Evolutionary conservation across 2,888 invertebrate species (phyloP).

Genomic region (Himalopsyche anomala): DNA sequence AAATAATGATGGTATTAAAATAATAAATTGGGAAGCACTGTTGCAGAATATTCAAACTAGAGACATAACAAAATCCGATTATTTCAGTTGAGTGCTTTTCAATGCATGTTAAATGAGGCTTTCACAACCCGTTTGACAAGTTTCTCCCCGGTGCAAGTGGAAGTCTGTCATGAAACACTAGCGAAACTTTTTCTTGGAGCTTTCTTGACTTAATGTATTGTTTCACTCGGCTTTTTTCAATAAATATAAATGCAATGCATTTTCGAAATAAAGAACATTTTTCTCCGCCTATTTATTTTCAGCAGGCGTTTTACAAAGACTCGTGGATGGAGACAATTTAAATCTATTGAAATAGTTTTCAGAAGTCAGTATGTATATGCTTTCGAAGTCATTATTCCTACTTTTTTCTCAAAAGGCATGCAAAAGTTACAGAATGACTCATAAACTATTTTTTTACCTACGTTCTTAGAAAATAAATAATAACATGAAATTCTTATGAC

Average conservation of each 20-base stretch:
- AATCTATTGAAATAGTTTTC: too few species aligned
- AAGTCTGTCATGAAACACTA: not conserved
- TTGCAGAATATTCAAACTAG: slow-evolving; percentile 59
- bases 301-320: too few species aligned
- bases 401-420: too few species aligned
- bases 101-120: slow-evolving; percentile 66
- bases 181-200: not conserved
- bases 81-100: slow-evolving; percentile 65
- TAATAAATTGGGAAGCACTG: slow-evolving; percentile 28
- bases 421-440: too few species aligned
- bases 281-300: too few species aligned
- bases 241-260: slow-evolving; percentile 24
- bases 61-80: slow-evolving; percentile 65
- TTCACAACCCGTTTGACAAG: slow-evolving; percentile 46
- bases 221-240: slow-evolving; percentile 14
- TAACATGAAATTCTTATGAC: too few species aligned
- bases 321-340: too few species aligned
- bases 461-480: too few species aligned
- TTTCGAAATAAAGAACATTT: not conserved
- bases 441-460: too few species aligned
- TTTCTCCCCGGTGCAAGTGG: slow-evolving; percentile 1
- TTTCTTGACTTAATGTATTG: slow-evolving; percentile 40
- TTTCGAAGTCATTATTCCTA: too few species aligned
- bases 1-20: not conserved
- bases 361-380: too few species aligned